A percentile compares a stretch with the other conserved stretches of the same genome.
phyloP scores from a whole-genome alignment of 2,888 invertebrate species.

The Piscicola geometra region DNA sequence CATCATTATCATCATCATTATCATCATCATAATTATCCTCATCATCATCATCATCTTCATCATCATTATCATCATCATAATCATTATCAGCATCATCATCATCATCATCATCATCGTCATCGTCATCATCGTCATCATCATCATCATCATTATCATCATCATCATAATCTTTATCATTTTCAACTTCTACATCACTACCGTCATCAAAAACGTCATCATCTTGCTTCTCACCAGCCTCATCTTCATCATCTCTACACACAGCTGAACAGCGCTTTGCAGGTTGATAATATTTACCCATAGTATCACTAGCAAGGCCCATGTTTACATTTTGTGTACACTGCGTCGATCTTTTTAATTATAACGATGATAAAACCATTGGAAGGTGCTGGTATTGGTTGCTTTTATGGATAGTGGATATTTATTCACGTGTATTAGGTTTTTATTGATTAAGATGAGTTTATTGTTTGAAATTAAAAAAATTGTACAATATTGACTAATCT shows the following conservation, averaged over 20 bases:
- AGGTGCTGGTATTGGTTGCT: no score
- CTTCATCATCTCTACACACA: conserved; percentile 9
- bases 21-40: conserved; percentile 25
- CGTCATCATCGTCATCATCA: conserved; percentile 2
- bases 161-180: neutral
- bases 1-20: conserved; percentile 28
- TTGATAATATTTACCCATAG: no score
- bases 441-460: no score
- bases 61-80: conserved; percentile 23
- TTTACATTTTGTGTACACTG: no score
- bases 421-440: no score
- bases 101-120: conserved; percentile 4
- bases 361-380: no score
- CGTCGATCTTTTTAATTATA: no score
- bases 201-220: conserved; percentile 8
- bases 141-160: conserved; percentile 14
- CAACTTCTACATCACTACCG: neutral
- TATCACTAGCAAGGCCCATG: no score
- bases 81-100: conserved; percentile 8
- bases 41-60: conserved; percentile 26
- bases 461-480: no score
- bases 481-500: no score
- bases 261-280: neutral
- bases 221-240: conserved; percentile 12
- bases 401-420: no score